These are phyloP conservation scores for Chitala chitala DNA, from an alignment of 2,113 vertebrate species.

Conservation along the genomic window DNA sequence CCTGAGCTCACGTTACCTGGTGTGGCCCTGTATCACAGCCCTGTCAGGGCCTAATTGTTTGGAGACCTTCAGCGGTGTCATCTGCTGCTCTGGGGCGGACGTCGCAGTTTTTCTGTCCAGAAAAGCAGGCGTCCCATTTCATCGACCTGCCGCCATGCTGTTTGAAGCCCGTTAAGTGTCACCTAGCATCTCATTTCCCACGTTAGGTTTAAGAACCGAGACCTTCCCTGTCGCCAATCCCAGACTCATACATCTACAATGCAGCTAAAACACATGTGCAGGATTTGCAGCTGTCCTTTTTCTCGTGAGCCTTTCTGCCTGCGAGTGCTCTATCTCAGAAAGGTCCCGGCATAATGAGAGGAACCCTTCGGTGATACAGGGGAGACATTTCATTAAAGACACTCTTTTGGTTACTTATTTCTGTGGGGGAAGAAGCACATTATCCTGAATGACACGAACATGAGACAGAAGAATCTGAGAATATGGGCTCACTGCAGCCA, in stretches of 20 bases:
- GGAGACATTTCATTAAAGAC: conserved; percentile 8
- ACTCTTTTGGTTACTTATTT: conserved; percentile 3
- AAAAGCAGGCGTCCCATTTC: neutral
- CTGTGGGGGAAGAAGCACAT: neutral
- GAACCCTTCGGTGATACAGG: neutral
- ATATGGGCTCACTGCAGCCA: neutral
- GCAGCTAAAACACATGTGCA: neutral
- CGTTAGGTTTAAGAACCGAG: neutral
- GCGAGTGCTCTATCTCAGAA: neutral
- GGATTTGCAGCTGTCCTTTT: neutral
- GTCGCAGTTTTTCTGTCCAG: neutral
- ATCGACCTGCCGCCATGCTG: neutral
- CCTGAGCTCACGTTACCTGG: no score
- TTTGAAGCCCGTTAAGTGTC: conserved; percentile 1
- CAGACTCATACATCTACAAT: neutral
- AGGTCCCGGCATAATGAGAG: neutral
- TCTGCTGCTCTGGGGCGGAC: neutral
- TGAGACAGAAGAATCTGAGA: conserved; percentile 18
- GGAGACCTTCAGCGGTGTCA: no score
- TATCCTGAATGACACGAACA: conserved; percentile 16
- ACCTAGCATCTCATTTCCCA: neutral
- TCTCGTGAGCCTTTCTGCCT: neutral
- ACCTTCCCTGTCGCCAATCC: neutral
- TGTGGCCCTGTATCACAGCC: no score
- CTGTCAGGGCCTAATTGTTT: no score